phyloP scores from a whole-genome alignment of 1,140 invertebrate genomes.

The Ephestia elutella region DNA sequence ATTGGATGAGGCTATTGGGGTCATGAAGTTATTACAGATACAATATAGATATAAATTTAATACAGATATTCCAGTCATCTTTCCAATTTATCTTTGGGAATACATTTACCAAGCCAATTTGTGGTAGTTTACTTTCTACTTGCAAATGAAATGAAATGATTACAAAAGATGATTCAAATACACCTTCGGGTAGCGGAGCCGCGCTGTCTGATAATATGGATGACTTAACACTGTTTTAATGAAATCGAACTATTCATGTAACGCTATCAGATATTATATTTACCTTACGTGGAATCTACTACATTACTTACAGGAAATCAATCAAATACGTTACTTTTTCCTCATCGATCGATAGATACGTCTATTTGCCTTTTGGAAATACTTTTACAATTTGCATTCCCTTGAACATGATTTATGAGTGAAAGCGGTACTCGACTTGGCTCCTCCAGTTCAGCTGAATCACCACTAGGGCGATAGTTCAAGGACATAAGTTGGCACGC shows the following conservation, averaged over 20 bases:
- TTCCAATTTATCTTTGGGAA: too few relatives aligned
- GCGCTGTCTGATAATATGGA: neutral
- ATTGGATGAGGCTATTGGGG: too few relatives aligned
- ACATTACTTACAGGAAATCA: neutral
- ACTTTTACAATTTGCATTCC: neutral
- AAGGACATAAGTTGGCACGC: conserved; percentile 23
- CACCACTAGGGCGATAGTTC: conserved; percentile 16
- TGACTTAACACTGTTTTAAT: neutral
- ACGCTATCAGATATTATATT: neutral
- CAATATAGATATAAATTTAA: too few relatives aligned
- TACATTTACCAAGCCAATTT: too few relatives aligned
- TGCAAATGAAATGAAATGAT: too few relatives aligned
- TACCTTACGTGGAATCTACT: neutral
- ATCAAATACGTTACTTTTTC: neutral
- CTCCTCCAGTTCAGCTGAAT: neutral
- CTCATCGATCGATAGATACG: neutral
- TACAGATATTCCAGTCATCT: too few relatives aligned
- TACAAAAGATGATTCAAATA: too few relatives aligned
- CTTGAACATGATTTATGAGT: neutral
- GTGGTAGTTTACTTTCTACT: too few relatives aligned
- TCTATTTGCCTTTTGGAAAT: neutral
- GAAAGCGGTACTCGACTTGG: neutral
- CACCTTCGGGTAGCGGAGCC: too few relatives aligned
- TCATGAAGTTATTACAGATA: too few relatives aligned
- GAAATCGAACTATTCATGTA: neutral